Conservation (phyloP, 2,113 vertebrate species). For the Nibea albiflora region DNA sequence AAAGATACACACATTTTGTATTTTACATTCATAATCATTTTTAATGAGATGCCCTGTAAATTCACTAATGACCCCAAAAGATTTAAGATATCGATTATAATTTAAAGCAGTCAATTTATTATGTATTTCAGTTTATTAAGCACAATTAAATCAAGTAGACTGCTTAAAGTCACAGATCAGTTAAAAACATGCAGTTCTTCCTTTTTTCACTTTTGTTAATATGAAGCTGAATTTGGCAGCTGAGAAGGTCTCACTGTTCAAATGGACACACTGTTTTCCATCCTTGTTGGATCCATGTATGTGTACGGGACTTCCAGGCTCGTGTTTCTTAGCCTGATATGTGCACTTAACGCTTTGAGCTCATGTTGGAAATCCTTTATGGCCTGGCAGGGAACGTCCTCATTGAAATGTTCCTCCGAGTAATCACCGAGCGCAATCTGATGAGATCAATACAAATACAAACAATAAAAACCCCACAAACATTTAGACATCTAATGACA, state of each 20-base stretch:
- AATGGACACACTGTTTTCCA: constrained; percentile 71
- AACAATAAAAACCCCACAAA: neutral
- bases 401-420: constrained; percentile 56
- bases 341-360: constrained; percentile 26
- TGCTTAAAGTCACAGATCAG: too few species aligned
- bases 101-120: too few species aligned
- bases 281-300: constrained; percentile 53
- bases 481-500: neutral
- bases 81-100: too few species aligned
- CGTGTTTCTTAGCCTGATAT: constrained; percentile 62
- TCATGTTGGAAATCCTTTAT: constrained; percentile 55
- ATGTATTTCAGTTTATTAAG: too few species aligned
- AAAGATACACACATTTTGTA: too few species aligned
- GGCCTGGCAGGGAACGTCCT: constrained; percentile 32
- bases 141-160: too few species aligned
- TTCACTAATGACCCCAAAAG: too few species aligned
- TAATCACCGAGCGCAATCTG: constrained; percentile 55
- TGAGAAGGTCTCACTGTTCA: constrained; percentile 24
- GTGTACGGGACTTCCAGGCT: constrained; percentile 55
- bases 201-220: neutral
- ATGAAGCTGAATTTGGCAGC: neutral
- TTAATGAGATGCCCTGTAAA: too few species aligned
- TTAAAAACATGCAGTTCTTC: neutral
- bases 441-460: constrained; percentile 29
- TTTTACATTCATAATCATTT: too few species aligned